Evolutionary conservation across 2,888 invertebrate genomes (phyloP).

Genomic region (Cephus pulcher): DNA sequence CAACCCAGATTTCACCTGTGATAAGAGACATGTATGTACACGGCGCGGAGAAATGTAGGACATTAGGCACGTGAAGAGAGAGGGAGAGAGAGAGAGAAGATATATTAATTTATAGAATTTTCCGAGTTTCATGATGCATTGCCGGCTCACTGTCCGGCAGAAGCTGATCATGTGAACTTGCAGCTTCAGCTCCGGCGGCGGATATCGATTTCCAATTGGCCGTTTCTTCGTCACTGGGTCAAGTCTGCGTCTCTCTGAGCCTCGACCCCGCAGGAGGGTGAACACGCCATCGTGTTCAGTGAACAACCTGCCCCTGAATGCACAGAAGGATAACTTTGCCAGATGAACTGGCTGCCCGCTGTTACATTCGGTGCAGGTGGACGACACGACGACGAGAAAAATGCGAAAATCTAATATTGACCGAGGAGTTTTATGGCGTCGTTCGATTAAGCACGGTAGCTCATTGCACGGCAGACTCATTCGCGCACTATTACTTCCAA

Average conservation of each 20-base stretch:
- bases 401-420: neutral
- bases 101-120: too few relatives aligned
- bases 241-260: neutral
- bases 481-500: slow-evolving; percentile 63
- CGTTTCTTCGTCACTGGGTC: neutral
- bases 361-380: neutral
- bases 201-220: neutral
- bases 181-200: neutral
- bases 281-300: too few relatives aligned
- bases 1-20: too few relatives aligned
- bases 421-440: slow-evolving; percentile 31
- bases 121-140: too few relatives aligned
- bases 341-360: neutral
- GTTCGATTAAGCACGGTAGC: slow-evolving; percentile 56
- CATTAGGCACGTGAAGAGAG: slow-evolving; percentile 8
- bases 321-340: neutral
- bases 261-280: too few relatives aligned
- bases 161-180: neutral
- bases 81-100: slow-evolving; percentile 2
- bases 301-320: neutral
- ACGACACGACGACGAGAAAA: too few relatives aligned
- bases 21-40: too few relatives aligned
- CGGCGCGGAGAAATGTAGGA: too few relatives aligned
- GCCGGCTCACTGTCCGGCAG: neutral
- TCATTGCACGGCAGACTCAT: slow-evolving; percentile 39